Evolutionary conservation across 1,140 invertebrate species (phyloP).

Genomic region (Leptonema lineaticorne): DNA sequence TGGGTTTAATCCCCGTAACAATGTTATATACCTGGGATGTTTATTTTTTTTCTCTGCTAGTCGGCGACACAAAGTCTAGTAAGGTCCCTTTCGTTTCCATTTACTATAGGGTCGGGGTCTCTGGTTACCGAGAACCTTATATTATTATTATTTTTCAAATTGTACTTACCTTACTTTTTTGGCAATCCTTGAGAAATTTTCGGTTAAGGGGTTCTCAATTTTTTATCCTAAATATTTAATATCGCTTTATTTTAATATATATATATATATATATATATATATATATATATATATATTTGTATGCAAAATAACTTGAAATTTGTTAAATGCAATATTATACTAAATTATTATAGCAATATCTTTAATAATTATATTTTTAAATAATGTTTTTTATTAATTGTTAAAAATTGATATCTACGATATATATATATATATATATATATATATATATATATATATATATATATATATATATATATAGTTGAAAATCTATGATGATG

Average conservation of each 20-base stretch:
- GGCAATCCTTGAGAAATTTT: constrained; percentile 35
- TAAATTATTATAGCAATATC: too few species aligned
- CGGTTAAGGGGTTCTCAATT: neutral
- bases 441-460: neutral
- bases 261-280: too few species aligned
- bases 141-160: constrained; percentile 25
- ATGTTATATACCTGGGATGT: constrained; percentile 32
- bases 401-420: too few species aligned
- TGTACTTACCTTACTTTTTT: constrained; percentile 22
- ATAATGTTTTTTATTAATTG: too few species aligned
- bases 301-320: too few species aligned
- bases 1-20: constrained; percentile 32
- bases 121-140: constrained; percentile 14
- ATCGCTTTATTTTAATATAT: too few species aligned
- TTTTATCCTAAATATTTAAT: too few species aligned
- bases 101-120: constrained; percentile 3
- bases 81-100: neutral
- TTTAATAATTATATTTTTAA: too few species aligned
- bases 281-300: too few species aligned
- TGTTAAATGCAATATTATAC: too few species aligned
- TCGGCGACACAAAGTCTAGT: constrained; percentile 37
- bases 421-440: neutral
- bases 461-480: neutral
- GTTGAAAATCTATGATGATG: neutral
- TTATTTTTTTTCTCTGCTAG: constrained; percentile 21